phyloP scores from a whole-genome alignment of 2,113 vertebrate species.

The Lasiurus cinereus region DNA sequence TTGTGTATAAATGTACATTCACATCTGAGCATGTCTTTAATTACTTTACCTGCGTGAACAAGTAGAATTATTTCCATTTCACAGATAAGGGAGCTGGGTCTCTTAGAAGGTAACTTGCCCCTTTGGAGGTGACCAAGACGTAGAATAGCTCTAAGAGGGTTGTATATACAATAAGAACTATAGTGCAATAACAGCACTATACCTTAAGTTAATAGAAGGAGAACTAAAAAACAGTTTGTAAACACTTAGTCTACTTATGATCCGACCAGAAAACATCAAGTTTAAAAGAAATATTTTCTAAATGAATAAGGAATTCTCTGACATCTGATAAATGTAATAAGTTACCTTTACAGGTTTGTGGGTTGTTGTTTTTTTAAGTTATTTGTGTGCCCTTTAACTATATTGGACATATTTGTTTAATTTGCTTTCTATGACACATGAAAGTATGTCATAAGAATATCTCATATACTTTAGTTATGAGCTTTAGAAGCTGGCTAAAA shows the following conservation, averaged over 20 bases:
- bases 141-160: too few relatives aligned
- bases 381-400: background rate
- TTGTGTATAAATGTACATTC: background rate
- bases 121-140: background rate
- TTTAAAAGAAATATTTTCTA: slow-evolving; percentile 33
- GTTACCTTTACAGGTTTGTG: background rate
- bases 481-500: background rate
- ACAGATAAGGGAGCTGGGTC: background rate
- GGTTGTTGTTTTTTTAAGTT: background rate
- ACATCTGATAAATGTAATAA: background rate
- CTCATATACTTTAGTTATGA: background rate
- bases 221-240: background rate
- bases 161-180: too few relatives aligned
- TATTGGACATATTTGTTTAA: background rate
- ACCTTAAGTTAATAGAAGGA: background rate
- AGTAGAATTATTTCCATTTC: background rate
- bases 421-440: background rate
- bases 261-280: background rate
- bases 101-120: background rate
- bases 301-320: background rate
- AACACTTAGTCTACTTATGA: background rate
- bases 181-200: background rate
- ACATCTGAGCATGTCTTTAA: slow-evolving; percentile 7
- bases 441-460: slow-evolving; percentile 4
- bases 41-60: slow-evolving; percentile 24